Evolutionary conservation across 1,140 invertebrate genomes (phyloP), one percentile per base, ranked within the genome.

Genomic region (Orchesella cincta): DNA sequence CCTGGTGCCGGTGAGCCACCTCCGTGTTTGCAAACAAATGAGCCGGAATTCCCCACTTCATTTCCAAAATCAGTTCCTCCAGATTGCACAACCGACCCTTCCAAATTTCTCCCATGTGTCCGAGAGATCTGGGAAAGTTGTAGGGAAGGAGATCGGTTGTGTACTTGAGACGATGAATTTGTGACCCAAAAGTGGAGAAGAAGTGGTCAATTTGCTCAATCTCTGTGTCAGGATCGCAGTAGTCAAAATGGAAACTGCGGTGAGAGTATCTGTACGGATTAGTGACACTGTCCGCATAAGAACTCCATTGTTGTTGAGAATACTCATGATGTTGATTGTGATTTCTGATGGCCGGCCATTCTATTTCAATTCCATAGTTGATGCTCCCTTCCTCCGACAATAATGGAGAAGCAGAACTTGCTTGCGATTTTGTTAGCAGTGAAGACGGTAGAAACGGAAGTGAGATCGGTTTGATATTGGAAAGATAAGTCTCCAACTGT

Each of bases 201-300:
- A 73, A 73, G 2, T 36, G 34, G n/a, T 73, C 71, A 36, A 73
- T 8, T 2, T 5, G 8, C 1, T 51, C 71, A 3, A 26, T 14
- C 20, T 73, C 71, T 31, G 26, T 33, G 1, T 26, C 3, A 8
- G 62, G 62, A 67, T 67, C 62, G 33, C 62, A 67, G n/a, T 67
- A 67, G 29, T 67, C 62, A 67, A 67, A 67, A 67, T 67, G 62
- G 62, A 67, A 67, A 67, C 62, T 67, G 12, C 62, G 62, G 33
- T 67, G 62, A 12, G 62, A 67, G n/a, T 67, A 67, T 5, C 31
- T 5, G 31, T 67, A 67, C 2, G 33, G 54, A 57, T 23, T 57
- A 26, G n/a, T n/a, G n/a, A n/a, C n/a, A n/a, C n/a, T n/a, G n/a
- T n/a, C n/a, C n/a, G n/a, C n/a, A n/a, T n/a, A n/a, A n/a, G n/a